phyloP scores from a whole-genome alignment of 2,113 vertebrate genomes.

The Brachyistius frenatus region DNA sequence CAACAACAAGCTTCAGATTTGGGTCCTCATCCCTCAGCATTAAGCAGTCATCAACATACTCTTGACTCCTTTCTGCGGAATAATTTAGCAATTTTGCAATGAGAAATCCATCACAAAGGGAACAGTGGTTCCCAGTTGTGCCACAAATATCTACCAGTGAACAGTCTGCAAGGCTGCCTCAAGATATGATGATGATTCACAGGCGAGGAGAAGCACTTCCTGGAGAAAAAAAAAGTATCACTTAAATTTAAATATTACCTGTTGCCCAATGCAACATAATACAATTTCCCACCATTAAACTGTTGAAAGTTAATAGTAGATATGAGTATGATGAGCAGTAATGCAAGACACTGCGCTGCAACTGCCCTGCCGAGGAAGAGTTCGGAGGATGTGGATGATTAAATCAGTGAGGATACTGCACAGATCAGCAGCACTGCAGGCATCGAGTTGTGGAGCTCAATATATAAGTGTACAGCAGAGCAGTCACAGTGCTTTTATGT shows the following conservation, averaged over 20 bases:
- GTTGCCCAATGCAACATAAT: too few species aligned
- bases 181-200: background rate
- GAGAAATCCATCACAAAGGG: slow-evolving; percentile 16
- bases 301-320: background rate
- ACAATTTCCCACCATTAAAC: background rate
- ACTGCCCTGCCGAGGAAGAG: slow-evolving; percentile 45
- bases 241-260: too few species aligned
- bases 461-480: background rate
- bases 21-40: background rate
- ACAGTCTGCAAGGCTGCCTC: background rate
- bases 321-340: background rate
- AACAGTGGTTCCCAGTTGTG: background rate
- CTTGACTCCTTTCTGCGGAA: background rate
- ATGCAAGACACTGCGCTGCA: slow-evolving; percentile 3
- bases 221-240: too few species aligned
- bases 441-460: background rate
- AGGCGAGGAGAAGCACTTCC: too few species aligned
- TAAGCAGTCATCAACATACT: slow-evolving; percentile 1
- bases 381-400: slow-evolving; percentile 46
- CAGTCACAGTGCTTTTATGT: background rate
- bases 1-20: background rate
- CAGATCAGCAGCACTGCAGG: slow-evolving; percentile 39
- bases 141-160: background rate
- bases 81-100: background rate
- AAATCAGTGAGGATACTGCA: slow-evolving; percentile 32